phyloP scores from a whole-genome alignment of 2,888 invertebrate species.

The Eurytoma adleriae region DNA sequence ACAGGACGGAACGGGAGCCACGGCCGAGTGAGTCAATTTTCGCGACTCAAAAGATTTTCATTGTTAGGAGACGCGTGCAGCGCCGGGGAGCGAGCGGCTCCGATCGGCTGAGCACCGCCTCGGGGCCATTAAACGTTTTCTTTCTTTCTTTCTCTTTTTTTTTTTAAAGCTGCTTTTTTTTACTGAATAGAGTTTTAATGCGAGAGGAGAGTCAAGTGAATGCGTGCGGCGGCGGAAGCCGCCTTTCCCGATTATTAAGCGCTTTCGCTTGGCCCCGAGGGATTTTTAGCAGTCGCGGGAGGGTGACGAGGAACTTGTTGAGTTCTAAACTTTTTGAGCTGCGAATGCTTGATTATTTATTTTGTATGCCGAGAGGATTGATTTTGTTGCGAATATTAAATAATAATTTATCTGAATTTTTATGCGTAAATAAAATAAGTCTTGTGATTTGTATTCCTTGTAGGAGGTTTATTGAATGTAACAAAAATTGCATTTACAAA shows the following conservation, averaged over 20 bases:
- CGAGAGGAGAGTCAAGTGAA: conserved; percentile 50
- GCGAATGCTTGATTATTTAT: conserved; percentile 9
- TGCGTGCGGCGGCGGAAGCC: conserved; percentile 13
- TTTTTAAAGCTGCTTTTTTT: not conserved
- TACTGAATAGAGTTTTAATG: conserved; percentile 36
- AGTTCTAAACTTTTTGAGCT: not conserved
- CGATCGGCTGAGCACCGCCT: conserved; percentile 4
- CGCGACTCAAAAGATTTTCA: conserved; percentile 50
- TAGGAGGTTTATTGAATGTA: too few species aligned
- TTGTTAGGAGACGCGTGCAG: conserved; percentile 43
- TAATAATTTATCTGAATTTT: too few species aligned
- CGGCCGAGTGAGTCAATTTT: conserved; percentile 43
- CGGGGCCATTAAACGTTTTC: conserved; percentile 48
- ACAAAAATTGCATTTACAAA: not conserved
- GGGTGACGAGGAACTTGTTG: not conserved
- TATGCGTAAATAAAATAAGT: too few species aligned
- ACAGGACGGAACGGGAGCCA: conserved; percentile 11
- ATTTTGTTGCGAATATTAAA: not conserved
- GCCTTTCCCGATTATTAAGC: conserved; percentile 48
- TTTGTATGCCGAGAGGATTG: conserved; percentile 4
- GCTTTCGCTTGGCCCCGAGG: conserved; percentile 18
- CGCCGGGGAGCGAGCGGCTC: not conserved
- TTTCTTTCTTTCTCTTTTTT: not conserved
- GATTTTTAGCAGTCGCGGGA: not conserved
- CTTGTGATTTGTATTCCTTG: too few species aligned